These are phyloP conservation scores for Helleia helle DNA, from an alignment of 2,888 invertebrate genomes.

Conservation along the genomic window DNA sequence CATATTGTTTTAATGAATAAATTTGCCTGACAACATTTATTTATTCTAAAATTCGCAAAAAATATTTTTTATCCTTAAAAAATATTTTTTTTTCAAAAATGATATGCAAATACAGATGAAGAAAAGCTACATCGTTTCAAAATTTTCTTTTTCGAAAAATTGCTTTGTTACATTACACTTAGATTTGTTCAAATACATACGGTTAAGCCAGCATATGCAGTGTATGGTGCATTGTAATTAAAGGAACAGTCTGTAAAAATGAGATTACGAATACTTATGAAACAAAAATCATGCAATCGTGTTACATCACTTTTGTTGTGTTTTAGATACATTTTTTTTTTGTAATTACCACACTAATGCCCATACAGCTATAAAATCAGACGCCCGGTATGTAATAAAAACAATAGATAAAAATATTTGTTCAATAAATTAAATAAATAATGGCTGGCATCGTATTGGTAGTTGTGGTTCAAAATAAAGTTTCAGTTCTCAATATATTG, in stretches of 20 bases:
- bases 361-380: no score
- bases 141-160: background rate
- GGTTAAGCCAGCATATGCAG: background rate
- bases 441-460: conserved; percentile 9
- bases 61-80: no score
- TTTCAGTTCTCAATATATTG: background rate
- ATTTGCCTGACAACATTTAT: conserved; percentile 24
- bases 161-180: background rate
- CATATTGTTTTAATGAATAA: conserved; percentile 20
- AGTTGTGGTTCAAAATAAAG: background rate
- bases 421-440: conserved; percentile 9
- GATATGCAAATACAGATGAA: conserved; percentile 26
- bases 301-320: no score
- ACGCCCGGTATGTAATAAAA: background rate
- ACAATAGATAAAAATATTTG: conserved; percentile 1
- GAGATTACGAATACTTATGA: conserved; percentile 3
- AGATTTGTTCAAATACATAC: conserved; percentile 1
- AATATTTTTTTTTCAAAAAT: conserved; percentile 21
- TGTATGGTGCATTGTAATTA: background rate
- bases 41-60: conserved; percentile 23
- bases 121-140: conserved; percentile 15
- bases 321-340: background rate
- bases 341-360: no score
- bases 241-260: background rate
- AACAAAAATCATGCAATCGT: no score